phyloP scores from a whole-genome alignment of 2,888 invertebrate species.

The Alloplasta piceator region DNA sequence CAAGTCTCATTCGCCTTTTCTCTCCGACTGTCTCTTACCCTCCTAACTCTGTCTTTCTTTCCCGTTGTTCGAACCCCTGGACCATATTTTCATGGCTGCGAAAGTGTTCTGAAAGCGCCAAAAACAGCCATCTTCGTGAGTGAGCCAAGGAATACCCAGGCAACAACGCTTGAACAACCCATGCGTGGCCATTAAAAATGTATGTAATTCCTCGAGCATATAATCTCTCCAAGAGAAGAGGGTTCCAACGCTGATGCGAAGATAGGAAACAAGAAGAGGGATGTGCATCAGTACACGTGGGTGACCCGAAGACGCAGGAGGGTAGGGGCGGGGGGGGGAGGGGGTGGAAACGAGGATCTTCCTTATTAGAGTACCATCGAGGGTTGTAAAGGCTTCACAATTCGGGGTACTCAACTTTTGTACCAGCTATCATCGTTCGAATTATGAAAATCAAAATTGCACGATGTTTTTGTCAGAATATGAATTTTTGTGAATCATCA shows the following conservation, averaged over 20 bases:
- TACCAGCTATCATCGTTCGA: too few relatives aligned
- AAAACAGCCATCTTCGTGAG: not conserved
- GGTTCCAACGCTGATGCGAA: constrained; percentile 31
- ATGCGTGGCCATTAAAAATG: constrained; percentile 74
- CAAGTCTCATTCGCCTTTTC: not conserved
- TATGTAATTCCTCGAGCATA: constrained; percentile 72
- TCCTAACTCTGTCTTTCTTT: not conserved
- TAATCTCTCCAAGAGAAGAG: constrained; percentile 64
- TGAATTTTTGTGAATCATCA: too few relatives aligned
- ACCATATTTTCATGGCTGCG: constrained; percentile 17
- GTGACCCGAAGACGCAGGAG: constrained; percentile 15
- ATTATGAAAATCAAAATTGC: too few relatives aligned
- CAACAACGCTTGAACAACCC: constrained; percentile 55
- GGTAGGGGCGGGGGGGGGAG: too few relatives aligned
- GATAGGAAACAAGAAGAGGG: constrained; percentile 23
- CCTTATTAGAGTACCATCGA: constrained; percentile 57
- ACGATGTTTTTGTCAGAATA: too few relatives aligned
- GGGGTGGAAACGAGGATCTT: constrained; percentile 28
- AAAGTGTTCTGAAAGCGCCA: constrained; percentile 10
- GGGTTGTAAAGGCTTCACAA: not conserved
- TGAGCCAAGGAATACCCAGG: not conserved
- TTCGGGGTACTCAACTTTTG: too few relatives aligned
- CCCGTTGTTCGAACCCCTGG: not conserved
- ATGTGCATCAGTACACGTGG: constrained; percentile 39
- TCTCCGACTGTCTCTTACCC: not conserved